A percentile compares a stretch with the other conserved stretches of the same genome.
phyloP scores from a whole-genome alignment of 1,140 invertebrate genomes.

The Psilanteris sp. region DNA sequence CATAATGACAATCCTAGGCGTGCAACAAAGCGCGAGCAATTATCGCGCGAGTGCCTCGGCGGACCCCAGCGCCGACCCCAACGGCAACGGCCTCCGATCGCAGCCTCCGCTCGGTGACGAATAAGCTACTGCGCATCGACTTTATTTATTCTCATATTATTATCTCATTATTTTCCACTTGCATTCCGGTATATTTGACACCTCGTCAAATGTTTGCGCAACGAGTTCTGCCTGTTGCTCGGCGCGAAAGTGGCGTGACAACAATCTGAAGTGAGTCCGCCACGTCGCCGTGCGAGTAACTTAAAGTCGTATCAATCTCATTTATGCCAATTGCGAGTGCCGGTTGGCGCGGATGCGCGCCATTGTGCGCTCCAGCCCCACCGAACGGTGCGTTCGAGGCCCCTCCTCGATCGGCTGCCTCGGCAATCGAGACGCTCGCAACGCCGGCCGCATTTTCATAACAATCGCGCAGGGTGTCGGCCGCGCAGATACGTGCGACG shows the following conservation, averaged over 20 bases:
- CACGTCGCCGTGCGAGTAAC: slow-evolving; percentile 68
- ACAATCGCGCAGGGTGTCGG: slow-evolving; percentile 69
- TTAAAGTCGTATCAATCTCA: slow-evolving; percentile 80
- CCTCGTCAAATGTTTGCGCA: slow-evolving; percentile 63
- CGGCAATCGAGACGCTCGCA: slow-evolving; percentile 55
- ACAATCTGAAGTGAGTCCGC: slow-evolving; percentile 65
- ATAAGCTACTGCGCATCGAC: slow-evolving; percentile 57
- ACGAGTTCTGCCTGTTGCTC: slow-evolving; percentile 58
- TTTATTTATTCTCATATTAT: slow-evolving; percentile 64
- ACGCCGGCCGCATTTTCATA: slow-evolving; percentile 71
- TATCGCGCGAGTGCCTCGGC: slow-evolving; percentile 23
- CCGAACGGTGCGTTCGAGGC: background rate
- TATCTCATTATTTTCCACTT: slow-evolving; percentile 66
- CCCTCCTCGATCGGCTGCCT: slow-evolving; percentile 5
- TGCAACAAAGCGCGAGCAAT: slow-evolving; percentile 39
- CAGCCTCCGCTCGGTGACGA: slow-evolving; percentile 49
- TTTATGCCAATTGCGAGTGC: slow-evolving; percentile 78
- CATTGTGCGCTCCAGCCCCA: too few species aligned
- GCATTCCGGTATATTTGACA: slow-evolving; percentile 63
- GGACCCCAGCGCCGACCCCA: background rate
- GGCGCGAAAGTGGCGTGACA: slow-evolving; percentile 74
- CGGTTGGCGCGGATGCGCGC: background rate
- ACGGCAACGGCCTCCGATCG: slow-evolving; percentile 32
- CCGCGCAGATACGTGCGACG: slow-evolving; percentile 50
- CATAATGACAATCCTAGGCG: slow-evolving; percentile 40